These are phyloP conservation scores for Bradypus variegatus DNA, from an alignment of 2,797 vertebrate species.

Conservation along the genomic window DNA sequence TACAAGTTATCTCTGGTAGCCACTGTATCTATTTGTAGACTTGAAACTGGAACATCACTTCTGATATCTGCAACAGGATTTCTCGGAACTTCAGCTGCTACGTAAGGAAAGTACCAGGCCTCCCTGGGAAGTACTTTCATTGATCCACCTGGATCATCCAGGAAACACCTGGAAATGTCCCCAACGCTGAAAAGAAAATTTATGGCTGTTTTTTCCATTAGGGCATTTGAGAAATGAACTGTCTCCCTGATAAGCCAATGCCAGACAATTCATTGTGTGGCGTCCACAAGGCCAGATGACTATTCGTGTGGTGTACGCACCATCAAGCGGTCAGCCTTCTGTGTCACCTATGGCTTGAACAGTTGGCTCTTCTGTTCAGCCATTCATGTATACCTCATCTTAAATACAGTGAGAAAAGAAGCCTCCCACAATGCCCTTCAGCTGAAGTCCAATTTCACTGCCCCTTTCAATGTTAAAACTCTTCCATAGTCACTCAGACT, in stretches of 20 bases:
- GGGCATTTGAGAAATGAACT: slow-evolving; percentile 35
- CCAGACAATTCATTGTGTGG: slow-evolving; percentile 4
- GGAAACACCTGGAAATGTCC: slow-evolving; percentile 61
- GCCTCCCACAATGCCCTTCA: not conserved
- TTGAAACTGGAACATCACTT: not conserved
- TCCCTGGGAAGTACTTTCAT: slow-evolving; percentile 49
- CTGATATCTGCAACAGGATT: not conserved
- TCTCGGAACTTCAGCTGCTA: not conserved
- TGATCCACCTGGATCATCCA: slow-evolving; percentile 53
- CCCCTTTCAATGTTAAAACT: not conserved
- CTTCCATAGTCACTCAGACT: not conserved
- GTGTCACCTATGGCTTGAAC: not conserved
- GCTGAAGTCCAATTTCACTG: not conserved
- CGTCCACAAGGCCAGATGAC: not conserved
- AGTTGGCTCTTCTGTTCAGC: not conserved
- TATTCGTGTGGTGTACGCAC: no score
- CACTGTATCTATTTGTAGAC: not conserved
- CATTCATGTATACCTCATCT: not conserved
- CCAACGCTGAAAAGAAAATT: slow-evolving; percentile 35
- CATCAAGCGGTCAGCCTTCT: not conserved
- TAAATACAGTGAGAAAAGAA: not conserved
- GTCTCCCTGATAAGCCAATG: slow-evolving; percentile 52
- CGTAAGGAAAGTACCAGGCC: slow-evolving; percentile 61
- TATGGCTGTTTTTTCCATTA: slow-evolving; percentile 57
- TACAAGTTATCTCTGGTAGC: not conserved